Conservation (phyloP, 2,888 invertebrate genomes). For the Cheilosia impressa region DNA sequence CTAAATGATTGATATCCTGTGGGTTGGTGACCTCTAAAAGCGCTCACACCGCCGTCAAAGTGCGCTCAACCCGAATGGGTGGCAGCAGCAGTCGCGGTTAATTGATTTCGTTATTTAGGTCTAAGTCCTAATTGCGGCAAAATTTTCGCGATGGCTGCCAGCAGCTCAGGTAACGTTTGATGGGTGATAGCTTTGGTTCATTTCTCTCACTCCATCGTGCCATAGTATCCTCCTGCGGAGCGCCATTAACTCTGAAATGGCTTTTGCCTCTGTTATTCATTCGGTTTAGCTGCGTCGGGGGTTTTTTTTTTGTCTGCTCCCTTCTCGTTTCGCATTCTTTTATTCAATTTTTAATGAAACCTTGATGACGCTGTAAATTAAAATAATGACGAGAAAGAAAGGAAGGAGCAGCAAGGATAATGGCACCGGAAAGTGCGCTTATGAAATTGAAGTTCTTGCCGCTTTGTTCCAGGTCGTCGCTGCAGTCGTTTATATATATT, state of each 20-base stretch:
- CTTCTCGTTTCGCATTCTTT: constrained; percentile 32
- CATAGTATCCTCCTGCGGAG: constrained; percentile 23
- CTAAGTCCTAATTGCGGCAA: constrained; percentile 64
- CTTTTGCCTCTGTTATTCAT: constrained; percentile 60
- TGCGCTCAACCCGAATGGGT: constrained; percentile 29
- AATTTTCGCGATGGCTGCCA: constrained; percentile 37
- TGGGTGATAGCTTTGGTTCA: constrained; percentile 45
- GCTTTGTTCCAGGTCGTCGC: constrained; percentile 9
- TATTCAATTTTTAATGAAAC: constrained; percentile 72
- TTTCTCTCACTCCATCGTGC: constrained; percentile 11
- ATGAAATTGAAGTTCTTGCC: constrained; percentile 48
- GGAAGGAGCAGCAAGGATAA: constrained; percentile 52
- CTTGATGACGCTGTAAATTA: constrained; percentile 74
- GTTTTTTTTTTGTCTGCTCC: constrained; percentile 11
- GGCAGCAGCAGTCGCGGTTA: constrained; percentile 65
- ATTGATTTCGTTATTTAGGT: constrained; percentile 74
- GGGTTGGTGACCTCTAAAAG: constrained; percentile 54
- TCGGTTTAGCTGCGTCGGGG: constrained; percentile 40
- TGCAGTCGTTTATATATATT: neutral
- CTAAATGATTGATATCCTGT: constrained; percentile 68
- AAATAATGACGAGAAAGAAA: constrained; percentile 63
- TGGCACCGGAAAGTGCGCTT: constrained; percentile 53
- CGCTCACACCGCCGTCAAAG: neutral
- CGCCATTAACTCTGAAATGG: constrained; percentile 67
- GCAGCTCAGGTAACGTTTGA: constrained; percentile 60